Percentiles rank a stretch among this genome's conserved stretches.
Conservation (phyloP, 2,113 vertebrate species). For the Vimba vimba region DNA sequence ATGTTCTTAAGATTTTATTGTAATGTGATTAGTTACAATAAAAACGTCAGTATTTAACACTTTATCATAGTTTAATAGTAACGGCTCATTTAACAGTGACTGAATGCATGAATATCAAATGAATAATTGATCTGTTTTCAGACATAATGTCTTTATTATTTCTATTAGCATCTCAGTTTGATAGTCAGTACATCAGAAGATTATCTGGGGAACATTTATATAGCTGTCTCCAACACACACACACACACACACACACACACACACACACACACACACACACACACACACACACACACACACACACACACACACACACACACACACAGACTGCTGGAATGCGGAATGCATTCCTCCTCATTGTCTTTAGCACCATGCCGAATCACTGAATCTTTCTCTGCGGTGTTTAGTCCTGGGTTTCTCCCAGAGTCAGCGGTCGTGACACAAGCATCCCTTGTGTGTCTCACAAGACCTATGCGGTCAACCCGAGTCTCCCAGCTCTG, state of each 20-base stretch:
- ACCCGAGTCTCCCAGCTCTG: conserved; percentile 54
- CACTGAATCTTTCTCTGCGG: conserved; percentile 65
- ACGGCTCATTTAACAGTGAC: not conserved
- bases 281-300: conserved; percentile 27
- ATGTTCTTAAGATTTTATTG: not conserved
- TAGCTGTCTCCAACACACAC: conserved; percentile 29
- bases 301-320: conserved; percentile 21
- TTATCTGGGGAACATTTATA: not conserved
- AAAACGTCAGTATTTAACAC: not conserved
- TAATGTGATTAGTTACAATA: not conserved
- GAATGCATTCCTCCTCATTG: conserved; percentile 59
- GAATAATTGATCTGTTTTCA: conserved; percentile 68
- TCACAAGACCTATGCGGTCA: conserved; percentile 65
- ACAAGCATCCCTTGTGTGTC: conserved; percentile 73
- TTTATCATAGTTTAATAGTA: not conserved
- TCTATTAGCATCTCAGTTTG: conserved; percentile 42
- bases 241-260: conserved; percentile 29
- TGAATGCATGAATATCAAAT: conserved; percentile 51
- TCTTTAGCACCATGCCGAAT: conserved; percentile 73
- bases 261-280: conserved; percentile 35
- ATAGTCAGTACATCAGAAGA: conserved; percentile 1
- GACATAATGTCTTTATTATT: conserved; percentile 61
- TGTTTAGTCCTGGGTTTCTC: conserved; percentile 64
- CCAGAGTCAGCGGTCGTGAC: conserved; percentile 71
- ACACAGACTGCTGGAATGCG: conserved; percentile 49